Percentiles rank a stretch among this genome's conserved stretches.
These are phyloP conservation scores for Cirrhinus mrigala DNA, from an alignment of 2,797 vertebrate species.

Conservation along the genomic window DNA sequence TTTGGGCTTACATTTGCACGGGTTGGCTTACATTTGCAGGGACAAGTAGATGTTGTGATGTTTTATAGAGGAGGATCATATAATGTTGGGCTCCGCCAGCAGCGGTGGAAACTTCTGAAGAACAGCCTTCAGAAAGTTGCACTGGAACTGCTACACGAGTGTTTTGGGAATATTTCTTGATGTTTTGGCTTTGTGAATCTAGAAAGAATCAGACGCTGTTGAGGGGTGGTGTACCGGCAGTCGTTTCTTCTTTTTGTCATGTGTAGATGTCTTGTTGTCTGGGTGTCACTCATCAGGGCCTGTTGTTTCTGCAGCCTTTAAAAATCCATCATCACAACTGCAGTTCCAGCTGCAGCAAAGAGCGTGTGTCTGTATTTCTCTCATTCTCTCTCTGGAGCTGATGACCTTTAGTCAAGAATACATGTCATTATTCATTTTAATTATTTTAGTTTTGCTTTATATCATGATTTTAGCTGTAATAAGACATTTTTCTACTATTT, in stretches of 20 bases:
- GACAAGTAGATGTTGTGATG: background rate
- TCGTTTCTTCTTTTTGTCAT: background rate
- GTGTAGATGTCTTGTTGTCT: background rate
- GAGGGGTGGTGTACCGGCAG: background rate
- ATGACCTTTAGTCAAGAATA: background rate
- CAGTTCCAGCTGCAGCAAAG: background rate
- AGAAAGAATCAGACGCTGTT: background rate
- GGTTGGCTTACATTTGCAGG: background rate
- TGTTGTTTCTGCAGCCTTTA: background rate
- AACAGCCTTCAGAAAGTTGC: background rate
- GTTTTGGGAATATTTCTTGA: background rate
- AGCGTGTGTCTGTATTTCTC: background rate
- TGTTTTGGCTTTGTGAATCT: constrained; percentile 2
- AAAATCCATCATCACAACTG: background rate
- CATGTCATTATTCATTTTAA: background rate
- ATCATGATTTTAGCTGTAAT: no score
- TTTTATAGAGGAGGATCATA: background rate
- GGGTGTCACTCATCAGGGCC: background rate
- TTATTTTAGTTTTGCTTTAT: background rate
- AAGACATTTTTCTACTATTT: background rate
- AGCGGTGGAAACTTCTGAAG: background rate
- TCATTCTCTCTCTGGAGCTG: background rate
- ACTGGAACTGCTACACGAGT: background rate
- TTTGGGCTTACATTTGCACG: background rate
- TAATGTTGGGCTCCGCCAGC: background rate